These are phyloP conservation scores for Agrilus biguttatus DNA, from an alignment of 2,888 invertebrate genomes.

Conservation along the genomic window DNA sequence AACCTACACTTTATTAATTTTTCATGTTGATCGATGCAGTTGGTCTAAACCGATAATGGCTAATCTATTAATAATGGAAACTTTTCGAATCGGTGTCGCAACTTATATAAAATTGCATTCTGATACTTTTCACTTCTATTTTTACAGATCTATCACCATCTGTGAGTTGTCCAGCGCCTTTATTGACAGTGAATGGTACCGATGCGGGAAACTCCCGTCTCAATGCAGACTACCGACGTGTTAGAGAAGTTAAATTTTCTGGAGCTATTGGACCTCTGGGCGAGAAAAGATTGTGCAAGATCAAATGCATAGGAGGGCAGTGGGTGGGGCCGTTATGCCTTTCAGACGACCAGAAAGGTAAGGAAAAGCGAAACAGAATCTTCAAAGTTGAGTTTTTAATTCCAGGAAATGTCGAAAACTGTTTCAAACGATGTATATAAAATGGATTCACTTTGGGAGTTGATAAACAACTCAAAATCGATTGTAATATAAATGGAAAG, in stretches of 20 bases:
- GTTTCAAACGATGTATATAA: too few species aligned
- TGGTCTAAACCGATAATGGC: too few species aligned
- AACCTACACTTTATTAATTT: too few species aligned
- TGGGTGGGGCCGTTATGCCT: slow-evolving; percentile 71
- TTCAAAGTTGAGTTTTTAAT: too few species aligned
- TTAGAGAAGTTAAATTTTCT: slow-evolving; percentile 54
- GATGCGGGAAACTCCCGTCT: slow-evolving; percentile 26
- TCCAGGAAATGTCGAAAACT: neutral
- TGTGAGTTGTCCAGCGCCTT: slow-evolving; percentile 31
- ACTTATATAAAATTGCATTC: too few species aligned
- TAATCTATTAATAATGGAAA: too few species aligned
- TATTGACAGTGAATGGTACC: slow-evolving; percentile 30
- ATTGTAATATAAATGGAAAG: too few species aligned
- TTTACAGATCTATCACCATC: slow-evolving; percentile 22
- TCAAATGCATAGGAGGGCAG: slow-evolving; percentile 70
- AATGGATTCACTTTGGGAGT: neutral
- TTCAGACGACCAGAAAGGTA: slow-evolving; percentile 54
- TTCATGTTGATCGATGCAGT: too few species aligned
- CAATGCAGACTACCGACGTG: slow-evolving; percentile 28
- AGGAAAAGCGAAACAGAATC: slow-evolving; percentile 9
- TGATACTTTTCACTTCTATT: neutral
- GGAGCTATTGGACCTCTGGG: slow-evolving; percentile 60
- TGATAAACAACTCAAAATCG: neutral
- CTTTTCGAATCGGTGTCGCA: too few species aligned
- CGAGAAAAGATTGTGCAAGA: slow-evolving; percentile 63